phyloP scores from a whole-genome alignment of 1,140 invertebrate species.

The Argopecten irradians region DNA sequence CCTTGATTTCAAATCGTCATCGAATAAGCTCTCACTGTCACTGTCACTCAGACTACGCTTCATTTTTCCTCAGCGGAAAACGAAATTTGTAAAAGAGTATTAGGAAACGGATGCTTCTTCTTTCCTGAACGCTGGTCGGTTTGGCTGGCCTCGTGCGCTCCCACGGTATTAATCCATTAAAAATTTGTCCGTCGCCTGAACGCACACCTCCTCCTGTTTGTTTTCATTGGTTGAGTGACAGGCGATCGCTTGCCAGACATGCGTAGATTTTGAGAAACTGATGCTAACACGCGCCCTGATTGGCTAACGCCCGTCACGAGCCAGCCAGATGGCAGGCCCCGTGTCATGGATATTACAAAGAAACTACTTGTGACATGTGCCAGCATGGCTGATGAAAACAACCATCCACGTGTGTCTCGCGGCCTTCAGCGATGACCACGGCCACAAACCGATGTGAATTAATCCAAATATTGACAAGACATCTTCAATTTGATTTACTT shows the following conservation, averaged over 20 bases:
- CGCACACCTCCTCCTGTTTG: conserved; percentile 57
- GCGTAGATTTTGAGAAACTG: conserved; percentile 45
- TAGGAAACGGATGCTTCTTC: conserved; percentile 51
- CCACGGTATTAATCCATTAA: conserved; percentile 52
- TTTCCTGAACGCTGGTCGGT: conserved; percentile 57
- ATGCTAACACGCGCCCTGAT: conserved; percentile 56
- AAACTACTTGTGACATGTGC: conserved; percentile 51
- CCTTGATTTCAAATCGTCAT: conserved; percentile 76
- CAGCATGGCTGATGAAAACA: conserved; percentile 36
- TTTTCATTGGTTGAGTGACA: conserved; percentile 56
- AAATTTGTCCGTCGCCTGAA: conserved; percentile 47
- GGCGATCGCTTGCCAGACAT: conserved; percentile 48
- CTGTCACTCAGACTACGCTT: conserved; percentile 77
- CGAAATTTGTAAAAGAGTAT: conserved; percentile 44
- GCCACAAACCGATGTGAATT: background rate
- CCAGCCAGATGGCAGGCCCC: conserved; percentile 51
- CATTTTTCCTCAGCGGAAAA: conserved; percentile 64
- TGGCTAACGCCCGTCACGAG: conserved; percentile 54
- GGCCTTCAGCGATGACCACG: background rate
- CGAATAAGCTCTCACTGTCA: conserved; percentile 76
- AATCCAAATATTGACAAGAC: conserved; percentile 1
- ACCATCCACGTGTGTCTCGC: conserved; percentile 42
- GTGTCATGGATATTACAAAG: conserved; percentile 44
- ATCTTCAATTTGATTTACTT: background rate
- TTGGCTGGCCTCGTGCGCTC: conserved; percentile 53